phyloP scores from a whole-genome alignment of 92 coral and sea anemone genomes.

The Porites lobata region DNA sequence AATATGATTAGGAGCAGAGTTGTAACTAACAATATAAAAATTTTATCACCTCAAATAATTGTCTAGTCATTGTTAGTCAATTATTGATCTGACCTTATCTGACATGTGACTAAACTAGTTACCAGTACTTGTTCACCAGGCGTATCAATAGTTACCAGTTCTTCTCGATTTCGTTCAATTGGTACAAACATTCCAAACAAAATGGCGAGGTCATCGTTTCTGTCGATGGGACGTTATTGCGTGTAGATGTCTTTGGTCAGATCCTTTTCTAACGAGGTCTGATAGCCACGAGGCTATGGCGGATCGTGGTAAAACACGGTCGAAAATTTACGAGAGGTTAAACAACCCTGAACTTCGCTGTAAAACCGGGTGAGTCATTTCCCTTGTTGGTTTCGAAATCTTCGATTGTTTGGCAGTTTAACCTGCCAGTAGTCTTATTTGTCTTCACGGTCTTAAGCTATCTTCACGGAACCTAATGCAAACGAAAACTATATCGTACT shows the following conservation, averaged over 20 bases:
- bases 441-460: not conserved
- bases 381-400: not conserved
- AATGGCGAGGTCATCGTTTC: not conserved
- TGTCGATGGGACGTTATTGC: not conserved
- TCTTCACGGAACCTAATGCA: not conserved
- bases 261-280: not conserved
- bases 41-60: no score
- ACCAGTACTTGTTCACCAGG: no score
- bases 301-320: conserved; percentile 75
- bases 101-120: no score
- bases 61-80: no score
- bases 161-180: not conserved
- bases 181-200: not conserved
- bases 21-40: no score
- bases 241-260: not conserved
- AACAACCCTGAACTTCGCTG: conserved; percentile 94
- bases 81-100: no score
- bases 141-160: conserved; percentile 1
- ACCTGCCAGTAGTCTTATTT: no score
- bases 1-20: no score
- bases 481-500: not conserved
- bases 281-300: conserved; percentile 56
- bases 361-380: conserved; percentile 79
- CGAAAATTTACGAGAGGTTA: conserved; percentile 81
- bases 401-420: not conserved